Evolutionary conservation across 2,113 vertebrate species (phyloP), one percentile per base, ranked within the genome.

Genomic region (Nothocercus julius): DNA sequence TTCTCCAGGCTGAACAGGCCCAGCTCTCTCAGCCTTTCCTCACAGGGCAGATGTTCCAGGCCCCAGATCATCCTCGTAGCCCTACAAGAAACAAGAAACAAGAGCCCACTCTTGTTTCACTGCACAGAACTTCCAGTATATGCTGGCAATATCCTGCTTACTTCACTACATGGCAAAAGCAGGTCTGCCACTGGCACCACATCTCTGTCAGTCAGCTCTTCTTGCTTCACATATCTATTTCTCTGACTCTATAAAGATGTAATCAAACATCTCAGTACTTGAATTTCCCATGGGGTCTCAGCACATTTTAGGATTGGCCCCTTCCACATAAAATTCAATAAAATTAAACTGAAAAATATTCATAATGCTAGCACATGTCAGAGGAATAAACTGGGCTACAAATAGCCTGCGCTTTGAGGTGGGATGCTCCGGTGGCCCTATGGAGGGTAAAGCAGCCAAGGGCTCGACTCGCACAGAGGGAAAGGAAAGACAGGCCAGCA

Each of bases 331-430:
- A 49, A 49, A 49, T 24, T 91, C 91, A 96, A 61, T 96, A 95
- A 97, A 95, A 97, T 96, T 96, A 91, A 96, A 95, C 75, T 82
- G 73, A 78, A 96, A 92, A 87, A 70, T 94, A 91, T 96, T 93
- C 96, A 92, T 87, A 97, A 34, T 54, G 62, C 69, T 83, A 94
- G 87, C 74, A 95, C 75, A 95, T 89, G 92, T 96, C 95, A 94
- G 90, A 97, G 67, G 95, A 96, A 97, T 96, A 97, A 97, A 95
- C 95, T 96, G 95, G 88, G 89, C 90, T 87, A 80, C 54, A 90
- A 96, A 96, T 92, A 93, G 85, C 85, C 92, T 45, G 40, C 79
- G 96, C 95, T 95, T 93, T 97, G 78, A 92, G 91, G 82, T 88
- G 89, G 85, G 82, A 87, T 91, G 61, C 85, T 96, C 77, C 97